phyloP scores from a whole-genome alignment of 2,113 vertebrate genomes.

The Microcebus ravelobensis region DNA sequence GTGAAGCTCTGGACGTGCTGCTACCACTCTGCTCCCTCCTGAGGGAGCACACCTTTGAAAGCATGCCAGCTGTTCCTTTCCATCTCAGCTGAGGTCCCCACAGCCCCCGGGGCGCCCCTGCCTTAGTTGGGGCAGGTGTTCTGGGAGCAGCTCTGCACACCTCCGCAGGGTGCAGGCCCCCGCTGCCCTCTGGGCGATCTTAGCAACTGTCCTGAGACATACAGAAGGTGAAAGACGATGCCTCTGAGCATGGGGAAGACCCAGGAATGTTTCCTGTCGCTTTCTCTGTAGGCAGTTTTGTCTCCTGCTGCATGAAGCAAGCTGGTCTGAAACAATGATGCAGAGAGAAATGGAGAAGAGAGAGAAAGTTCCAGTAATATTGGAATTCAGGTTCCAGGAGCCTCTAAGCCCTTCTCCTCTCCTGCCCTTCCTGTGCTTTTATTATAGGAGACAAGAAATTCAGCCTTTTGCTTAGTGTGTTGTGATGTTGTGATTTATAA shows the following conservation, averaged over 20 bases:
- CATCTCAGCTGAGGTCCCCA: background rate
- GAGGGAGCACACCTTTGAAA: background rate
- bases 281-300: background rate
- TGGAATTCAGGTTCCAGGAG: background rate
- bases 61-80: background rate
- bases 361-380: background rate
- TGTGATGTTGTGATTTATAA: background rate
- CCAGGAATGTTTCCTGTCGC: background rate
- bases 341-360: background rate
- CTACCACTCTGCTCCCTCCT: background rate
- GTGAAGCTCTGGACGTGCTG: background rate
- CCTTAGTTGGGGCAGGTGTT: background rate
- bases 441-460: background rate
- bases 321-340: background rate
- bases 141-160: background rate
- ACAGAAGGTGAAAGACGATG: background rate
- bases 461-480: background rate
- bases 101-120: background rate
- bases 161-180: background rate
- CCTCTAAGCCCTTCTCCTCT: background rate
- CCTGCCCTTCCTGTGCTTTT: background rate
- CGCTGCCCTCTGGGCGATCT: background rate
- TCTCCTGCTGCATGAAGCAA: background rate
- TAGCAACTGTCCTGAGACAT: background rate
- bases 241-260: background rate